A percentile compares a stretch with the other conserved stretches of the same genome.
phyloP scores from a whole-genome alignment of 2,888 invertebrate genomes.

The Drosophila antonietae region DNA sequence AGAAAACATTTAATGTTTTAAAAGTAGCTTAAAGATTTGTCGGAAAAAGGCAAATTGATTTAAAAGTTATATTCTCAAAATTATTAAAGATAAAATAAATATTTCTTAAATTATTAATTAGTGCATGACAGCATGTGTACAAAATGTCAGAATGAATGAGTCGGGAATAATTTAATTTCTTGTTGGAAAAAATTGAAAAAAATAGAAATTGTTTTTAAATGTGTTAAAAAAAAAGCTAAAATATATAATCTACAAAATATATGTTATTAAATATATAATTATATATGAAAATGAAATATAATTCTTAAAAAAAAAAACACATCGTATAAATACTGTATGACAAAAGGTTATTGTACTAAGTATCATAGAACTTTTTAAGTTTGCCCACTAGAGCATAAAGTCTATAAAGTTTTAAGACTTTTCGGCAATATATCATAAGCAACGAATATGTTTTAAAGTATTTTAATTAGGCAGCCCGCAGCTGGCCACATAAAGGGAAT shows the following conservation, averaged over 20 bases:
- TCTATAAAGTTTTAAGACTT: conserved; percentile 7
- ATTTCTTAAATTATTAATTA: no score
- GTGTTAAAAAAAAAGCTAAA: no score
- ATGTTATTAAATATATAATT: no score
- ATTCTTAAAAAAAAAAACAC: background rate
- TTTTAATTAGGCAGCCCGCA: background rate
- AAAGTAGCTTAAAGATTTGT: background rate
- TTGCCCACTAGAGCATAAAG: background rate
- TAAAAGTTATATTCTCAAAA: no score
- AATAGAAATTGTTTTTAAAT: no score
- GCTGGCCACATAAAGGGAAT: conserved; percentile 1
- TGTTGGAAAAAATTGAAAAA: no score
- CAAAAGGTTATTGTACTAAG: background rate
- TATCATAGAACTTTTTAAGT: conserved; percentile 6
- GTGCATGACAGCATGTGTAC: no score
- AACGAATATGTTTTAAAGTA: conserved; percentile 1
- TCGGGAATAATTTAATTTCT: no score
- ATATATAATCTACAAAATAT: no score
- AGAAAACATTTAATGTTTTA: background rate
- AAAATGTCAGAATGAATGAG: no score
- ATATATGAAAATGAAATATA: background rate
- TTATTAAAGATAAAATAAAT: no score
- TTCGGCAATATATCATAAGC: background rate
- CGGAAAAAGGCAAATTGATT: no score
- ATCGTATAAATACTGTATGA: background rate